Evolutionary conservation across 2,113 vertebrate species (phyloP), one percentile per base, ranked within the genome.

Genomic region (Rhegmatorhina hoffmannsi): DNA sequence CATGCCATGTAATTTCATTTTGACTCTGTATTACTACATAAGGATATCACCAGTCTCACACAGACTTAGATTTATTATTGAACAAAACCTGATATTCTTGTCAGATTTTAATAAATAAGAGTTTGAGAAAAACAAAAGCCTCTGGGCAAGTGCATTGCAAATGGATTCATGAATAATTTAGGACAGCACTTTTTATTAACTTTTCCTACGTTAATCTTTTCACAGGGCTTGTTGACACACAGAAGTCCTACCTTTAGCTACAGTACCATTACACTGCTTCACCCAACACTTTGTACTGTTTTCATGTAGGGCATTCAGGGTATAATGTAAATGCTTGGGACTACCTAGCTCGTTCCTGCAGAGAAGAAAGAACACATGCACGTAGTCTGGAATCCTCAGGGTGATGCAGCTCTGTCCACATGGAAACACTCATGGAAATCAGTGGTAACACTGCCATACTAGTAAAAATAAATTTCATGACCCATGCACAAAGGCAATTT

Each of bases 31-130:
- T 93, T 75, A 94, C 90, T 94, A 80, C 46, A 87, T 8, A 31
- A 87, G 58, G 83, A 82, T 95, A 93, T 92, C 94, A 60, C 84
- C 73, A 79, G 49, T 67, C 84, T 72, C 62, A 64, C n/a, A 4
- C 1, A 87, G 74, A 56, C 78, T 91, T 70, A 93, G 83, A 95
- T 92, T 93, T 93, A 92, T 96, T 96, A 92, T 78, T 90, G 90
- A 94, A 92, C 62, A 84, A 90, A 96, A 90, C 43, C 56, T 6
- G 38, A 92, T 96, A 96, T 90, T 90, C 86, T 84, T 94, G 92
- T 96, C 95, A 96, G 86, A 95, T 95, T 96, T 95, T 94, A 96
- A 96, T 93, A 96, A 96, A 92, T 95, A 91, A 95, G 85, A 93
- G 87, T 92, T 95, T 80, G 80, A 95, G 83, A 95, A 91, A 97